phyloP scores from a whole-genome alignment of 2,113 vertebrate genomes.

The Melanotaenia duboulayi region DNA sequence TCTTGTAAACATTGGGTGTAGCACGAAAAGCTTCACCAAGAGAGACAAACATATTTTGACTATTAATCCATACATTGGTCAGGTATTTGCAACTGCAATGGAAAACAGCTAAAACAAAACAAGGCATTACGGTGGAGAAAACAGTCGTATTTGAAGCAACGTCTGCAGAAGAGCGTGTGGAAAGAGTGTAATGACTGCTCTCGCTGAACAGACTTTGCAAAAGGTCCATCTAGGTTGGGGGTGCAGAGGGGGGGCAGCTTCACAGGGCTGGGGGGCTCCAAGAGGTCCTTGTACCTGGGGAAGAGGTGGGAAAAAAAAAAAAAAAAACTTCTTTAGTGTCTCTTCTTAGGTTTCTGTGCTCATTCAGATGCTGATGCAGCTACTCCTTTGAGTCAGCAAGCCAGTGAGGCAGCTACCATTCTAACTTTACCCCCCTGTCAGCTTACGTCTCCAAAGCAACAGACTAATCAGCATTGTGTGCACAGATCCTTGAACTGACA shows the following conservation, averaged over 20 bases:
- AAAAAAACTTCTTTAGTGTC: neutral
- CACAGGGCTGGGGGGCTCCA: slow-evolving; percentile 89
- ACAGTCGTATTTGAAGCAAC: slow-evolving; percentile 99
- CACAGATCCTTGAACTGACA: slow-evolving; percentile 18
- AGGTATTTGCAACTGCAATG: neutral
- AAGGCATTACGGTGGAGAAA: slow-evolving; percentile 92
- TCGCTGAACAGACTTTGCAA: slow-evolving; percentile 95
- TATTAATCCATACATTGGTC: neutral
- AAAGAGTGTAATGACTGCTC: slow-evolving; percentile 98
- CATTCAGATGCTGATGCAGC: slow-evolving; percentile 67
- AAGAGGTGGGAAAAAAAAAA: slow-evolving; percentile 6
- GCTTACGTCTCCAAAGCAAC: slow-evolving; percentile 74
- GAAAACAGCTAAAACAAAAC: neutral
- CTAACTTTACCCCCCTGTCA: slow-evolving; percentile 62
- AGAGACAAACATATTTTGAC: slow-evolving; percentile 45
- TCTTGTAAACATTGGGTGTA: slow-evolving; percentile 96
- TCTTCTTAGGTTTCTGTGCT: slow-evolving; percentile 14
- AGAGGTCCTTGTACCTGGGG: slow-evolving; percentile 92
- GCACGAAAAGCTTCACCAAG: slow-evolving; percentile 91
- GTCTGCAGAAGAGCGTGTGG: slow-evolving; percentile 97
- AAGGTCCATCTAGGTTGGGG: slow-evolving; percentile 95
- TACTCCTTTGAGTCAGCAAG: slow-evolving; percentile 50
- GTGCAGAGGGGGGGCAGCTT: slow-evolving; percentile 95
- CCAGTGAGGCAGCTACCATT: slow-evolving; percentile 63
- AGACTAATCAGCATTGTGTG: slow-evolving; percentile 48